Percentiles rank a stretch among this genome's conserved stretches.
Evolutionary conservation across 2,797 vertebrate genomes (phyloP).

Genomic region (Petrocephalus sullivani): DNA sequence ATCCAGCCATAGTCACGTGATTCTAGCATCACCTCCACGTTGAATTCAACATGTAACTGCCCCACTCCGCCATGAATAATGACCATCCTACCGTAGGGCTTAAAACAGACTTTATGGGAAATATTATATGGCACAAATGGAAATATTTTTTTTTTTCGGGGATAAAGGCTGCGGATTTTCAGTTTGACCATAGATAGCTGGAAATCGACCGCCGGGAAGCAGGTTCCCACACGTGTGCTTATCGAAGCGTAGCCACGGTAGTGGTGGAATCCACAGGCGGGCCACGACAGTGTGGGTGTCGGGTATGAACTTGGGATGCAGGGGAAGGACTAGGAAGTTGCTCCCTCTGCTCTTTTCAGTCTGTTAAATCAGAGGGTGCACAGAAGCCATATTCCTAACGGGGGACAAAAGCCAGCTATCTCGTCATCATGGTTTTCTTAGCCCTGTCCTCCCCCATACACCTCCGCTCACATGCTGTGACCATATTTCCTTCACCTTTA

Average conservation of each 20-base stretch:
- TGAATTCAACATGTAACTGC: neutral
- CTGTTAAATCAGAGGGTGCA: slow-evolving; percentile 28
- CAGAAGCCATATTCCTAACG: slow-evolving; percentile 45
- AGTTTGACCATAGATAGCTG: neutral
- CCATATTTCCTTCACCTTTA: slow-evolving; percentile 22
- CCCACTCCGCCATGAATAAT: neutral
- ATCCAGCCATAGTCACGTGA: neutral
- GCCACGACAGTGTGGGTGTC: neutral
- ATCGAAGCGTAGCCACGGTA: neutral
- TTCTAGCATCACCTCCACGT: neutral
- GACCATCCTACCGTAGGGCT: neutral
- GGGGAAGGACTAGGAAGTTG: neutral
- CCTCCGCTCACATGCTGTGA: slow-evolving; percentile 23
- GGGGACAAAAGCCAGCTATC: neutral
- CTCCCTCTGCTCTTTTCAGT: neutral
- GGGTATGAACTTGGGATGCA: neutral
- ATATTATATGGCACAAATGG: neutral
- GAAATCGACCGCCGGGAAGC: neutral
- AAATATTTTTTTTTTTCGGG: neutral
- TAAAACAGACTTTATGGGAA: neutral
- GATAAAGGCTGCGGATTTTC: neutral
- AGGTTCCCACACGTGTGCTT: neutral
- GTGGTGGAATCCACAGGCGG: neutral
- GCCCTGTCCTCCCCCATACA: slow-evolving; percentile 12
- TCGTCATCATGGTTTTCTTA: neutral